Conservation (phyloP, 2,888 invertebrate genomes). For the Ceraclea dissimilis region DNA sequence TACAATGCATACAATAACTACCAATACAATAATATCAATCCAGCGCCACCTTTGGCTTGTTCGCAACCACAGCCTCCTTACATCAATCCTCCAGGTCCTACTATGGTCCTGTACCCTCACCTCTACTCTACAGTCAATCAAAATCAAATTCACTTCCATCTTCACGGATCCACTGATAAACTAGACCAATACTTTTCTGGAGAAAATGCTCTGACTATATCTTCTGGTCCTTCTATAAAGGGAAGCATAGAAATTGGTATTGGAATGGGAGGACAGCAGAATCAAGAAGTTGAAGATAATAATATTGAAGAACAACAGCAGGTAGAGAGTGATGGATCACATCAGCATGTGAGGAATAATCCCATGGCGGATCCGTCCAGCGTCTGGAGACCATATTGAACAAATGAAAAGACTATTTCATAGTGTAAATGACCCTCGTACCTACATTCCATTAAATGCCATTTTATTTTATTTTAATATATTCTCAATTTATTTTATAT, state of each 20-base stretch:
- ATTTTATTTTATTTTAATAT: not conserved
- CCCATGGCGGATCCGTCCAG: constrained; percentile 41
- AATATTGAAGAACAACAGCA: constrained; percentile 28
- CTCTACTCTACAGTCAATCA: constrained; percentile 79
- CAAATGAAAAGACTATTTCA: not conserved
- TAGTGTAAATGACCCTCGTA: too few relatives aligned
- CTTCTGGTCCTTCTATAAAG: constrained; percentile 49
- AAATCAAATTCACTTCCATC: constrained; percentile 77
- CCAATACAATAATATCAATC: constrained; percentile 57
- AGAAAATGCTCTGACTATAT: constrained; percentile 45
- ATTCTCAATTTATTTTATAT: not conserved
- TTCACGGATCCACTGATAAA: constrained; percentile 61
- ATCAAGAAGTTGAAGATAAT: constrained; percentile 40
- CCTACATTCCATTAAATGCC: too few relatives aligned
- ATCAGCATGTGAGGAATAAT: constrained; percentile 46
- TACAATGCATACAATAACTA: constrained; percentile 60
- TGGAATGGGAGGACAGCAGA: constrained; percentile 34
- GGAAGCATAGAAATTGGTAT: constrained; percentile 48
- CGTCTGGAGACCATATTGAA: constrained; percentile 76
- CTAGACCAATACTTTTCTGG: constrained; percentile 56
- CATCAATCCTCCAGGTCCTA: constrained; percentile 52
- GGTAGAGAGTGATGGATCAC: constrained; percentile 43
- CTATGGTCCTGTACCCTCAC: constrained; percentile 71
- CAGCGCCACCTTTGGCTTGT: constrained; percentile 40
- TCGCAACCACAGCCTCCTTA: constrained; percentile 52